Evolutionary conservation across 2,113 vertebrate species (phyloP).

Genomic region (Mesoclemmys tuberculata): DNA sequence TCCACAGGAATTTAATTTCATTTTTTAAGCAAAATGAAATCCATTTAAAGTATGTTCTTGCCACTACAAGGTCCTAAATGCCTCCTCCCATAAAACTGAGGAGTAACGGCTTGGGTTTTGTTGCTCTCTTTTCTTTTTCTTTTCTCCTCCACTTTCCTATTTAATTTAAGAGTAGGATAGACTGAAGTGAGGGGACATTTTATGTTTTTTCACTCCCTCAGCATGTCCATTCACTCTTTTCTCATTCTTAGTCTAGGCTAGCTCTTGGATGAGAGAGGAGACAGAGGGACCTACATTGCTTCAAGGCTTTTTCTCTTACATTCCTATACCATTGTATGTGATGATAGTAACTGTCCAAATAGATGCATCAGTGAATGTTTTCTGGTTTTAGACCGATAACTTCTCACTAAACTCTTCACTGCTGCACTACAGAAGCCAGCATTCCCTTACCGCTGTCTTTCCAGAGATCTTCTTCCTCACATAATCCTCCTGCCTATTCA

Average conservation of each 20-base stretch:
- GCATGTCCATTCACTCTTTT: neutral
- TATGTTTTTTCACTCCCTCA: neutral
- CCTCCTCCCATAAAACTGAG: neutral
- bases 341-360: neutral
- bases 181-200: neutral
- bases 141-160: neutral
- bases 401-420: neutral
- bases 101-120: neutral
- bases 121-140: neutral
- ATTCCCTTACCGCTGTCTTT: neutral
- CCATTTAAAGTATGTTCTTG: neutral
- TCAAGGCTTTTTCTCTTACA: neutral
- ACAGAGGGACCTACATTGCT: neutral
- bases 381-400: neutral
- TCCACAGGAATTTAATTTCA: neutral
- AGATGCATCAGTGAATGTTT: neutral
- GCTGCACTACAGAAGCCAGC: neutral
- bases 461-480: neutral
- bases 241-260: neutral
- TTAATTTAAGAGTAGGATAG: neutral
- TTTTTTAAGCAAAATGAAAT: neutral
- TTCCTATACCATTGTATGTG: neutral
- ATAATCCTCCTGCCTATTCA: neutral
- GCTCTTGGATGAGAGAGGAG: neutral
- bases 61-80: neutral